Evolutionary conservation across 2,113 vertebrate genomes (phyloP), one percentile per base, ranked within the genome.

Genomic region (Amphiprion ocellaris): DNA sequence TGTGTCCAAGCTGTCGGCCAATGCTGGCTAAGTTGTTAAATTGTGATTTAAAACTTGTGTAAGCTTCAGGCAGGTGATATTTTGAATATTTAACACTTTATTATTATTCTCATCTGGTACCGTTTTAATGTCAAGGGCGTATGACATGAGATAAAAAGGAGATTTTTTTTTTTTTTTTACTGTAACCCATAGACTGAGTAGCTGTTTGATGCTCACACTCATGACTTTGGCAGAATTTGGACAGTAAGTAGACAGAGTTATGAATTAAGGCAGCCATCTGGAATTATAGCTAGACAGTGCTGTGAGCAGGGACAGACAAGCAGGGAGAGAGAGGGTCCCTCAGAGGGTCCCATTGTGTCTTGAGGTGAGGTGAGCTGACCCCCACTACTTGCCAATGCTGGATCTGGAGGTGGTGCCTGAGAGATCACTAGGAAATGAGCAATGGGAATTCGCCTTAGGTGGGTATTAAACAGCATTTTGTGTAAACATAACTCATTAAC

Each of bases 391-490:
- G 95, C 96, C 97, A 98, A 99, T 99, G 98, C 98, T 99, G 93
- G 98, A 99, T 95, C 96, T 99, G 95, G 98, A 99, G 93, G 98
- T 99, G 92, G 98, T 99, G 79, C 98, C 98, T 91, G 98, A 99
- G 95, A 96, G 98, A 85, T 99, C 98, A 95, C 94, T 99, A 90
- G 98, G 98, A 95, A 98, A 99, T 94, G 98, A 99, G 92, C 98
- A 97, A 98, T 99, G 98, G 98, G 98, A 99, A 94, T 99, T 99
- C 83, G 96, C 97, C 77, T 94, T 99, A 94, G 98, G 98, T 99
- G 80, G 94, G 92, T 85, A 24, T 67, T n/a, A 55, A n/a, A 8
- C 12, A 39, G 21, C 15, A 2, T 28, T 53, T 12, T 26, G 0
- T 23, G 16, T 30, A 5, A 21, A 21, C 11, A 37, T 1, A 4